Evolutionary conservation across 2,888 invertebrate genomes (phyloP), one percentile per base, ranked within the genome.

Genomic region (Calliphora vomitoria): DNA sequence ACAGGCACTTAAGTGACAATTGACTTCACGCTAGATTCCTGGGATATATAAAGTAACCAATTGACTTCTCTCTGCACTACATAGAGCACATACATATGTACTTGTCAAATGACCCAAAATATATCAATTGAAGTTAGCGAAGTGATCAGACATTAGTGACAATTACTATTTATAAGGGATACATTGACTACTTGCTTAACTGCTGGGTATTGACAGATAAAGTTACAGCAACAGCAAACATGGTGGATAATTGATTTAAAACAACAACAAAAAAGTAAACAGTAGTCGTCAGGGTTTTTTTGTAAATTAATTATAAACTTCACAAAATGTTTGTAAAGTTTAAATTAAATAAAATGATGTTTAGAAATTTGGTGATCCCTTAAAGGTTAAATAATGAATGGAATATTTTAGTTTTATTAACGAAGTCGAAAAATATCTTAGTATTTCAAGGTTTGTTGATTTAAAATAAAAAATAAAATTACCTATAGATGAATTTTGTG

Each of bases 241-340:
- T 35, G 6, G 6, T 35, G 11, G 50, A n/a, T 50, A 31, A 44
- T 11, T 44, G 8, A 10, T 44, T 38, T 38, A 1, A 38, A 38
- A 44, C 0, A 10, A 44, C 1, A 85, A 87, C 0, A 10, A 44
- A 11, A 85, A 87, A 82, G 64, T 86, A 55, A 74, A 62, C 64
- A 74, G 58, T 69, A 69, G 72, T 55, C 83, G 72, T 55, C 83
- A 62, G 71, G 15, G 82, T 75, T 58, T 38, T n/a, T 84, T 25
- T 71, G 81, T 84, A 82, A 72, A 81, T 88, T 82, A 87, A 89
- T 58, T 58, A 58, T 80, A 84, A 86, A 35, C 35, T 74, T 68
- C 78, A 78, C 64, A 72, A 68, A 74, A 68, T 13, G 76, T 78
- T 87, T 53, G 10, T 85, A 44, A 82, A 78, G 71, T 79, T 71